Base-by-base conservation (phyloP, 2,113 vertebrate species). In the Upupa epops region DNA sequence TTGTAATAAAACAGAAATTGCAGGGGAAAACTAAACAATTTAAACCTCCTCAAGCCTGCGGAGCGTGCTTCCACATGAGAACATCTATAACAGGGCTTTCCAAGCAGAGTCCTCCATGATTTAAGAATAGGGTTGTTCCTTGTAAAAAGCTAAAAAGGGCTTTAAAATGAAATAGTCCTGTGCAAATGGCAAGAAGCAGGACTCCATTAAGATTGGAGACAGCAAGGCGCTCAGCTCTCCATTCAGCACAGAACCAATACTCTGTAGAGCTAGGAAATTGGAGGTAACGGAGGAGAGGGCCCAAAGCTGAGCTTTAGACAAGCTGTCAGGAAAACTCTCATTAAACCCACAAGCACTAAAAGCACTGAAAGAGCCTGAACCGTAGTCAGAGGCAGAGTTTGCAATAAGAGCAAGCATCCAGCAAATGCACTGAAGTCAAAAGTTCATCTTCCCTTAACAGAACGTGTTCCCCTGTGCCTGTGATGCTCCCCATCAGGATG, bases 1-100 rank as follows among this genome's bases (percentile, higher is more conserved):
- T 68, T 56, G 64, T 60, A 96, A 95, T 78, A 69, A 88, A 78
- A 60, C 54, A 94, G 64, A 86, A 92, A 89, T 40, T 45, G 13
- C 55, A 71, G 3, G 42, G 21, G 87, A 83, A 94, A 92, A 61
- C n/a, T 25, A 66, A 88, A 90, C n/a, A 63, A 73, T 59, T 86
- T 24, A 28, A 92, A 81, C 93, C 83, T 80, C 81, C 60, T 90
- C 81, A 86, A 75, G 40, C 34, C 82, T 86, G 56, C 32, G 34
- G 28, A 89, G 45, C 17, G 37, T 51, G 40, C 36, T 65, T 77
- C 8, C 2, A 90, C 66, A 77, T 45, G 6, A 81, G 45, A 84
- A 84, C 16, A 64, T 34, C 64, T 79, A 19, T 83, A 24, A 34
- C 9, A 11, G 17, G 75, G n/a, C 68, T 91, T 86, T 83, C 36